phyloP scores from a whole-genome alignment of 1,140 invertebrate genomes.

The Rhagoletis pomonella region DNA sequence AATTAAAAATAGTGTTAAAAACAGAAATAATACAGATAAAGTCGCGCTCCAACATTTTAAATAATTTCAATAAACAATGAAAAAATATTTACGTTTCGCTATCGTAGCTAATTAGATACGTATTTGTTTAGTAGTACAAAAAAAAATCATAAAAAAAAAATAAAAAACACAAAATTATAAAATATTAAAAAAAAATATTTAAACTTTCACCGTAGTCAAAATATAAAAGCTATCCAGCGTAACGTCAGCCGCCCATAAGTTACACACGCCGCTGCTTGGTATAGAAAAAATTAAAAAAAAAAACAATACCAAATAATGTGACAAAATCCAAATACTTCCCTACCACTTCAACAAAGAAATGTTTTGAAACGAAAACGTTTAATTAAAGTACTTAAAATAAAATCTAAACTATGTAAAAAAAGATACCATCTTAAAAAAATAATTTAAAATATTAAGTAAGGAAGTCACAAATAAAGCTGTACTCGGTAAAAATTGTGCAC shows the following conservation, averaged over 20 bases:
- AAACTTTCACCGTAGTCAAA: too few relatives aligned
- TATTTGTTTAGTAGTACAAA: background rate
- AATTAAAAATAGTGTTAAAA: slow-evolving; percentile 56
- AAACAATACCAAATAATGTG: background rate
- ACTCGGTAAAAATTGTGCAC: too few relatives aligned
- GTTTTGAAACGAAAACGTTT: too few relatives aligned
- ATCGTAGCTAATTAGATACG: background rate
- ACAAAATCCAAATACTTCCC: slow-evolving; percentile 44
- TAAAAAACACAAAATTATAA: background rate
- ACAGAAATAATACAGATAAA: background rate
- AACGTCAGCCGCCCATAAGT: slow-evolving; percentile 70
- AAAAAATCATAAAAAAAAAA: slow-evolving; percentile 51
- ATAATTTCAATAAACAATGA: background rate
- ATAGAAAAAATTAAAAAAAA: slow-evolving; percentile 4
- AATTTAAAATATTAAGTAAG: too few relatives aligned
- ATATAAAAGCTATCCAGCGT: slow-evolving; percentile 57
- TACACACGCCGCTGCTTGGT: slow-evolving; percentile 34
- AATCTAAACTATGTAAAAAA: too few relatives aligned
- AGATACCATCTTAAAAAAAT: too few relatives aligned
- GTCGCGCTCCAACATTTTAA: background rate
- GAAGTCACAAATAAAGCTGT: too few relatives aligned
- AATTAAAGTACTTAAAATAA: too few relatives aligned
- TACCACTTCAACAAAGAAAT: background rate
- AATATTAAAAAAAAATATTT: background rate
- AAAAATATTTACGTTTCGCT: background rate